Evolutionary conservation across 2,888 invertebrate genomes (phyloP).

Genomic region (Thereva nobilitata): DNA sequence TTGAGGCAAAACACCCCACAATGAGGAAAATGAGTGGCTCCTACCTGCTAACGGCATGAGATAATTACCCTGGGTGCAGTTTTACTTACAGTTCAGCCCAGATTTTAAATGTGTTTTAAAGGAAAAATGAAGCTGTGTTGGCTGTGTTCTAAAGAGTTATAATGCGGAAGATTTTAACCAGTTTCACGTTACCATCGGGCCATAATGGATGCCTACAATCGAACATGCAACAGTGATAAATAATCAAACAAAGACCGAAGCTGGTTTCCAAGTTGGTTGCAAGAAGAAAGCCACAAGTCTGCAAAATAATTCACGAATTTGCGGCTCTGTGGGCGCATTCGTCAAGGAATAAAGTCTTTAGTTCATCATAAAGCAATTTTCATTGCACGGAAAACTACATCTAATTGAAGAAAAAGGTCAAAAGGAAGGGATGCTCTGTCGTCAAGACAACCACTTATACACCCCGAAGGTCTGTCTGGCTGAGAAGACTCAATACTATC

Average conservation of each 20-base stretch:
- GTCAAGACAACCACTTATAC: slow-evolving; percentile 26
- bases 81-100: too few species aligned
- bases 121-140: too few species aligned
- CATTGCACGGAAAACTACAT: slow-evolving; percentile 24
- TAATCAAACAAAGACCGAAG: too few species aligned
- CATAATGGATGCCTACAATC: too few species aligned
- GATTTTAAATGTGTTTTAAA: too few species aligned
- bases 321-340: slow-evolving; percentile 14
- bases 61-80: too few species aligned
- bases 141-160: too few species aligned
- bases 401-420: slow-evolving; percentile 5
- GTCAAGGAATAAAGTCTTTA: slow-evolving; percentile 18
- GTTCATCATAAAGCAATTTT: slow-evolving; percentile 34
- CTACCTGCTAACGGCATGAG: too few species aligned
- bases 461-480: slow-evolving; percentile 26
- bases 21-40: too few species aligned
- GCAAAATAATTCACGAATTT: slow-evolving; percentile 29
- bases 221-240: too few species aligned
- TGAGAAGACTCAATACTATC: slow-evolving; percentile 19
- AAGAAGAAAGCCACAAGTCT: slow-evolving; percentile 24
- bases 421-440: slow-evolving; percentile 18
- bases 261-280: background rate
- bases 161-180: too few species aligned
- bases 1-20: slow-evolving; percentile 1
- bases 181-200: too few species aligned